Base-by-base conservation (phyloP, 2,113 vertebrate genomes). In the Himantopus leucocephalus region DNA sequence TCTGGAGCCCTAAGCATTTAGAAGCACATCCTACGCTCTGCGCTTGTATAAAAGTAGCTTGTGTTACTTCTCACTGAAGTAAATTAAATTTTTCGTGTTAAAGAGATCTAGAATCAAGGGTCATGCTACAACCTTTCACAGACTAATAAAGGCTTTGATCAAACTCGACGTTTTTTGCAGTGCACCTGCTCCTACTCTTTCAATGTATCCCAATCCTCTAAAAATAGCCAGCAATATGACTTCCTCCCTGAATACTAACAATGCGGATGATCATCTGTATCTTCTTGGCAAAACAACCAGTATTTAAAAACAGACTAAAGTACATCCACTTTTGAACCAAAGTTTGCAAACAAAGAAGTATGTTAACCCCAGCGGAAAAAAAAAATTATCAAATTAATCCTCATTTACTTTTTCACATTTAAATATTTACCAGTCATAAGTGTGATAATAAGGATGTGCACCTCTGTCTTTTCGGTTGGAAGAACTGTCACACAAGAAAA, bases 401-500 rank as follows among this genome's bases (percentile, higher is more conserved):
- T 62, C 13, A 77, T 90, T 95, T 71, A 59, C 9, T 20, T 70
- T 79, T 85, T 62, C 35, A 76, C 8, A 35, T 76, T 73, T 76
- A 90, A 90, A 48, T 76, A 91, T 9, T 13, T n/a, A 34, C 39
- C 30, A 45, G n/a, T 68, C 7, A 3, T n/a, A 78, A 67, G 6
- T 50, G 14, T 74, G 18, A 45, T 30, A 32, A 77, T 20, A 68
- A 68, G 10, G 66, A 92, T 8, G 30, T 35, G 35, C 10, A 20
- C 0, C 0, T 67, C 15, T 72, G 2, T 1, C 8, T 48, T 89
- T 86, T 58, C 34, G 5, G 3, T 1, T 68, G 30, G 48, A 68
- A 90, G 91, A 89, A 53, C 4, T 10, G 26, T 68, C 34, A 85
- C 12, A 62, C 2, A 5, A 67, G 11, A 45, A 56, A 76, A 81